A percentile compares a stretch with the other conserved stretches of the same genome.
phyloP scores from a whole-genome alignment of 2,113 vertebrate genomes.

The Apistogramma diplotaenia region DNA sequence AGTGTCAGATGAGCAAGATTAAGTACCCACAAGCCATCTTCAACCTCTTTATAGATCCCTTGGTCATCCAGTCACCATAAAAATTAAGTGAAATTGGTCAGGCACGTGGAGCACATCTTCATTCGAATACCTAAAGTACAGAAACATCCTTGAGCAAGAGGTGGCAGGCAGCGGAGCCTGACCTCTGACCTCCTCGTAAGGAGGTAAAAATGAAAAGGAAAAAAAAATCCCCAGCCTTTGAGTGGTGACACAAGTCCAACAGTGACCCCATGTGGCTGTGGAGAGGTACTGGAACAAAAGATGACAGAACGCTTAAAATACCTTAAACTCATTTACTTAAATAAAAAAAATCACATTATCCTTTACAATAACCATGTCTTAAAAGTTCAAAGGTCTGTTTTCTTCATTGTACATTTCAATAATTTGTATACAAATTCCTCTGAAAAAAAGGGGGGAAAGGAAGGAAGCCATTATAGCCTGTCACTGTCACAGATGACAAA shows the following conservation, averaged over 20 bases:
- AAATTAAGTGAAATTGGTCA: not conserved
- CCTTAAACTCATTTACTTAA: conserved; percentile 75
- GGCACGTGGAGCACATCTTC: not conserved
- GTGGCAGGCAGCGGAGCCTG: not conserved
- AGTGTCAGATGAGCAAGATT: not conserved
- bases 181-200: not conserved
- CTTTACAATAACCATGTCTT: conserved; percentile 67
- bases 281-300: not conserved
- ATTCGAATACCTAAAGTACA: not conserved
- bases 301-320: conserved; percentile 19
- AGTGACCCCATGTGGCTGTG: conserved; percentile 33
- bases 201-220: not conserved
- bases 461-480: conserved; percentile 3
- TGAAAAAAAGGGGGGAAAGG: not conserved
- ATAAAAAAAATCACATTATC: conserved; percentile 70
- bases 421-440: conserved; percentile 64
- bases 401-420: conserved; percentile 57
- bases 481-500: conserved; percentile 40
- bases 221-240: not conserved
- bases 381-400: conserved; percentile 59
- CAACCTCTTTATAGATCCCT: not conserved
- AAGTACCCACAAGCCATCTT: not conserved
- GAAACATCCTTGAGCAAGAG: not conserved
- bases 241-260: not conserved
- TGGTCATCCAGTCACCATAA: not conserved